Conservation (phyloP, 2,797 vertebrate genomes). For the Naso thynnoides region DNA sequence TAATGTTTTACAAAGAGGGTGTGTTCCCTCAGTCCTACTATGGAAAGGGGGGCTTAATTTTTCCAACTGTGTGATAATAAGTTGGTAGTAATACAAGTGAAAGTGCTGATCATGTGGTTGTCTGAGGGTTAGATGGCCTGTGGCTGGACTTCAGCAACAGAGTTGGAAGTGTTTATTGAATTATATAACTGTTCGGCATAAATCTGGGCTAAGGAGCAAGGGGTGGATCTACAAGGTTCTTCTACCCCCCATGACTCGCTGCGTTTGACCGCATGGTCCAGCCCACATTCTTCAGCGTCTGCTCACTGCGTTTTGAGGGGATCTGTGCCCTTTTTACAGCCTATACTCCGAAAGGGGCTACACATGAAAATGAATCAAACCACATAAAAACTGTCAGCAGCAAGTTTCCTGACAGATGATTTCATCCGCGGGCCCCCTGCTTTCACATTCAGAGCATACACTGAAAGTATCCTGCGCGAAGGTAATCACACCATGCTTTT, state of each 20-base stretch:
- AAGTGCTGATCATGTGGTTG: conserved; percentile 63
- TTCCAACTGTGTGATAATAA: conserved; percentile 45
- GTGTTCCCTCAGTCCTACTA: conserved; percentile 10
- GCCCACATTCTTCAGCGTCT: conserved; percentile 76
- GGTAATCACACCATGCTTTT: conserved; percentile 68
- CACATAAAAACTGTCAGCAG: conserved; percentile 56
- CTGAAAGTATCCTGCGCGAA: conserved; percentile 47
- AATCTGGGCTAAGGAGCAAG: conserved; percentile 70
- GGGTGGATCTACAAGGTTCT: conserved; percentile 61
- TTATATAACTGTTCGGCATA: conserved; percentile 80
- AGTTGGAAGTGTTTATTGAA: conserved; percentile 80
- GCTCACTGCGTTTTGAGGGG: conserved; percentile 53
- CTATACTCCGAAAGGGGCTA: conserved; percentile 14
- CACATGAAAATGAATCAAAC: conserved; percentile 65
- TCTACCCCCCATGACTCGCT: conserved; percentile 63
- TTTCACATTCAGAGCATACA: conserved; percentile 39
- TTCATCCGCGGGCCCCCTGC: conserved; percentile 39
- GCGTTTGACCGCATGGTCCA: conserved; percentile 73
- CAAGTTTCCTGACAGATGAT: conserved; percentile 58
- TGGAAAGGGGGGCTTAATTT: conserved; percentile 28
- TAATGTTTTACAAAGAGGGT: conserved; percentile 12
- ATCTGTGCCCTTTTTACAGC: conserved; percentile 50
- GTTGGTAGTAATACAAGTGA: conserved; percentile 42
- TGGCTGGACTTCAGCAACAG: conserved; percentile 67
- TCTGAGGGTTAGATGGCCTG: conserved; percentile 53